These are phyloP conservation scores for Rhopalosiphum padi DNA, from an alignment of 1,140 invertebrate species.

Conservation along the genomic window DNA sequence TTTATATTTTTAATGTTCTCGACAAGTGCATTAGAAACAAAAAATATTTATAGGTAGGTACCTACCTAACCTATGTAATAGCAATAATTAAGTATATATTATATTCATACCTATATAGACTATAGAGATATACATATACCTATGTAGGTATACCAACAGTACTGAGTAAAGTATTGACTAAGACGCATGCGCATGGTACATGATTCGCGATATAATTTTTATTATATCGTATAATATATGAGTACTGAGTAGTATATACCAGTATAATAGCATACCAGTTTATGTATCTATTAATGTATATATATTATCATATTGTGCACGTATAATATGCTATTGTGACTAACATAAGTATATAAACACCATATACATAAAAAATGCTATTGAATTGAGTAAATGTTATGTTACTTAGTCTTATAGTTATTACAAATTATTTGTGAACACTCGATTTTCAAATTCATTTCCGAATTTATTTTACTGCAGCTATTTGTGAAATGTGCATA, in stretches of 20 bases:
- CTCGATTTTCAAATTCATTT: background rate
- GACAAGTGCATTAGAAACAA: background rate
- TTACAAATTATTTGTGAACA: background rate
- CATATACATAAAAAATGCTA: background rate
- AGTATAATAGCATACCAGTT: background rate
- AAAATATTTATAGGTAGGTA: background rate
- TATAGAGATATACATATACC: background rate
- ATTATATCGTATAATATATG: no score
- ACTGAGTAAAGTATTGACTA: background rate
- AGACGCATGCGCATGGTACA: background rate
- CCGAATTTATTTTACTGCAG: background rate
- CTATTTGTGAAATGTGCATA: background rate
- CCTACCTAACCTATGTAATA: background rate
- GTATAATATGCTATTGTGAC: background rate
- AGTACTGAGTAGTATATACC: no score
- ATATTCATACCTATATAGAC: background rate
- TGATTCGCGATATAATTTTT: background rate
- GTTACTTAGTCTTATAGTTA: background rate
- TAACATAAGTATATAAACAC: background rate
- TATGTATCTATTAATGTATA: background rate
- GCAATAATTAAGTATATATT: background rate
- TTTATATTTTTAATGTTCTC: slow-evolving; percentile 30
- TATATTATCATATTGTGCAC: no score
- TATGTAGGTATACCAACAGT: background rate
- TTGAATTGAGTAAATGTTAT: background rate